Conservation (phyloP, 1,140 invertebrate species). For the Drosophila bocqueti region DNA sequence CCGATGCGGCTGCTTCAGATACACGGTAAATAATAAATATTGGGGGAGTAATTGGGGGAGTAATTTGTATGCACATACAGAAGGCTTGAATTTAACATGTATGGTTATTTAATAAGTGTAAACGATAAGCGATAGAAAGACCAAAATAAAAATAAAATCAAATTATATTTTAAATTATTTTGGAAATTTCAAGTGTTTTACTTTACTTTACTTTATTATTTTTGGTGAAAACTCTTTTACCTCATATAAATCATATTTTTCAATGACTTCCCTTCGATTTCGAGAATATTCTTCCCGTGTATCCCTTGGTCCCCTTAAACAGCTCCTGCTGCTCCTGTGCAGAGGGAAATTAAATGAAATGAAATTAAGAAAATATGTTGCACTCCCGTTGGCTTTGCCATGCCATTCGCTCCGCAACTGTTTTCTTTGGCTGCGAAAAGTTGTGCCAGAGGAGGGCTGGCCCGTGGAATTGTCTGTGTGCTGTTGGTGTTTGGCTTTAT, state of each 20-base stretch:
- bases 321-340: conserved; percentile 14
- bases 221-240: too few species aligned
- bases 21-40: conserved; percentile 5
- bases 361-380: conserved; percentile 82
- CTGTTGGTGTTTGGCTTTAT: conserved; percentile 53
- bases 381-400: conserved; percentile 44
- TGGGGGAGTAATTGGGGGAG: neutral
- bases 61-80: neutral
- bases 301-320: conserved; percentile 1
- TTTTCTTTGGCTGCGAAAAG: conserved; percentile 39
- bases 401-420: conserved; percentile 19
- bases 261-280: fast-evolving
- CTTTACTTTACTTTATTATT: too few species aligned
- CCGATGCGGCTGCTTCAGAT: conserved; percentile 10
- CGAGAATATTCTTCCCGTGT: neutral
- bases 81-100: neutral
- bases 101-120: neutral
- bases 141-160: too few species aligned
- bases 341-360: conserved; percentile 62
- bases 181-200: too few species aligned
- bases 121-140: neutral
- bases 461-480: conserved; percentile 57
- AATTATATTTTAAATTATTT: too few species aligned
- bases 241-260: neutral
- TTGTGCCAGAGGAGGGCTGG: conserved; percentile 45